Evolutionary conservation across 2,113 vertebrate genomes (phyloP).

Genomic region (Trogon melanurus): DNA sequence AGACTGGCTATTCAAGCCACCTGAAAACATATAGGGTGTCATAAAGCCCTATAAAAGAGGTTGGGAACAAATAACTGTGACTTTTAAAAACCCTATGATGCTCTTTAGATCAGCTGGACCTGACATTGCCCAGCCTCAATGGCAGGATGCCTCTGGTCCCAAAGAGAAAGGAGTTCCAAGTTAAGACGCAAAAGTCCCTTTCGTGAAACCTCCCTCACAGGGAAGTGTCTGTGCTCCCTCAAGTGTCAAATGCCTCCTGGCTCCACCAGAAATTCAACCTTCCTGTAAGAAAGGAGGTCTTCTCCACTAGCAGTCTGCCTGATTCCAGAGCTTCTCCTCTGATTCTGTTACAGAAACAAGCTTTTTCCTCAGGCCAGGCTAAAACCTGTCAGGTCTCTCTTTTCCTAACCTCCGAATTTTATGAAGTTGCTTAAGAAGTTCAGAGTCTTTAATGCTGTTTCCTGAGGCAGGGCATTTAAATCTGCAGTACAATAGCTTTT

Average conservation of each 20-base stretch:
- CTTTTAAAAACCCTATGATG: neutral
- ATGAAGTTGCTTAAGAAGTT: constrained; percentile 9
- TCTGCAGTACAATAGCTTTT: constrained; percentile 20
- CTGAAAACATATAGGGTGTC: neutral
- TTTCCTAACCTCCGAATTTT: constrained; percentile 3
- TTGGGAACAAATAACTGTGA: neutral
- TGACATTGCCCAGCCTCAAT: neutral
- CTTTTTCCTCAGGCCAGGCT: neutral
- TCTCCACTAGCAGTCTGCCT: neutral
- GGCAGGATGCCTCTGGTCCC: neutral
- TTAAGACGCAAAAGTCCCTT: neutral
- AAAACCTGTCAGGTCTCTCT: neutral
- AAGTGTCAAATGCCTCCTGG: neutral
- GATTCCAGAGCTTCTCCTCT: neutral
- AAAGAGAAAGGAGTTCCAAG: neutral
- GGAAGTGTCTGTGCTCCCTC: neutral
- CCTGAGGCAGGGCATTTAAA: constrained; percentile 42
- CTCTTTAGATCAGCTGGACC: neutral
- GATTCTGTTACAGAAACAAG: neutral
- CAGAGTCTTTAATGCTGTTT: constrained; percentile 7
- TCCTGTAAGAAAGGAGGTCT: neutral
- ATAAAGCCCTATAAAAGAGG: neutral
- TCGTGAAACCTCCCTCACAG: neutral
- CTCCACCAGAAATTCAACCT: neutral
- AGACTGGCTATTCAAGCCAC: neutral